Evolutionary conservation across 2,888 invertebrate genomes (phyloP), one percentile per base, ranked within the genome.

Genomic region (Cecidostiba fungosa): DNA sequence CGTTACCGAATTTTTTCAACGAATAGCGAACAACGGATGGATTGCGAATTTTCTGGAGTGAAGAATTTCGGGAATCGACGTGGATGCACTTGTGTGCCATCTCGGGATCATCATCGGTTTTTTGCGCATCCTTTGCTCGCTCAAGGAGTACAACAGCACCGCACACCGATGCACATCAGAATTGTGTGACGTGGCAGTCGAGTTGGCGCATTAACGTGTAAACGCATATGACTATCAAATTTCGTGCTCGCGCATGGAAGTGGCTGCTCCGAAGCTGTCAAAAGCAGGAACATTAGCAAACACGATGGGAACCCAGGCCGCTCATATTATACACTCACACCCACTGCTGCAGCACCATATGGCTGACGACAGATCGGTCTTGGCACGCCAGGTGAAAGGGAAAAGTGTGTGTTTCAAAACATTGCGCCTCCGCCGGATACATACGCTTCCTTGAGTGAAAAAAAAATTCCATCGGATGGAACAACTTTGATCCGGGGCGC

Each of bases 301-400:
- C 84, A 78, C 77, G 43, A 82, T 82, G 70, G 84, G 74, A 59
- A 86, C 26, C 82, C 43, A 19, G 43, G n/a, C n/a, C n/a, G n/a
- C n/a, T n/a, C 32, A 3, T 32, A 43, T 16, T 47, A 16, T 47
- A 47, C 47, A 16, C 47, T 3, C 47, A 12, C 12, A 12, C 50
- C n/a, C n/a, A n/a, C n/a, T n/a, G n/a, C n/a, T n/a, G n/a, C 32
- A 1, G n/a, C 12, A 59, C 23, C 78, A 78, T 78, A 78, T 47
- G 78, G 78, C 43, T 50, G 32, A 66, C 78, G 78, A 43, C 43
- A 66, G 69, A 78, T 78, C 69, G 69, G 23, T n/a, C 47, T 43
- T 84, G 29, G 29, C 32, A 19, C 54, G 23, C 39, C 54, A 62
- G 77, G 77, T 62, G 77, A 62, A 62, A 59, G 62, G 36, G 23